Evolutionary conservation across 2,888 invertebrate genomes (phyloP), one percentile per base, ranked within the genome.

Genomic region (Clanis bilineata): DNA sequence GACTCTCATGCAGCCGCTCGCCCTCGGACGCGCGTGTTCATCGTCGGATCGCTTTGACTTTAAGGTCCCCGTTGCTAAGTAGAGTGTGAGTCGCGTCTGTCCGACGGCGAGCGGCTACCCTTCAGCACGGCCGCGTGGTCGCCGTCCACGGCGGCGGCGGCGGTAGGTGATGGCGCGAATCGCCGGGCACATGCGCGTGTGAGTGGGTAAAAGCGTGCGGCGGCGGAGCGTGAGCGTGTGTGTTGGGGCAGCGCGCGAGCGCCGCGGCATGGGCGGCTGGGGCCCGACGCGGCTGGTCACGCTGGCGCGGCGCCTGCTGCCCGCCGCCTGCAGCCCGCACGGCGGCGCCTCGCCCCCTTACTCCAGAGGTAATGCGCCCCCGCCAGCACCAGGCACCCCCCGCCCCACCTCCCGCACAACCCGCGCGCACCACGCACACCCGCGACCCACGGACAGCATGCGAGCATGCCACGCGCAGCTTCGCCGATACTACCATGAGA

Each of bases 261-360:
- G 51, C 78, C 77, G 79, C 68, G 69, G 67, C 75, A 28, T 76
- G 80, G 77, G 74, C 74, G 80, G 73, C 73, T 88, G 91, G 86
- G 80, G 83, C 74, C 84, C 86, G 82, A 85, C 87, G 86, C 84
- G 89, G 81, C 89, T 92, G 80, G 90, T 86, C 80, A 82, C 83
- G 71, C 84, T 92, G 83, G 92, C 92, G 84, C 88, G 92, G 69
- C 86, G 92, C 83, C 93, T 95, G 93, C 94, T 95, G 92, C 94
- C 95, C 87, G 93, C 94, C 92, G 94, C 94, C 91, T 95, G 95
- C 94, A 93, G 93, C 86, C 94, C 94, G 90, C 94, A 94, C 93
- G 94, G 83, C 69, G 94, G 94, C 92, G 94, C 94, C 72, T 94
- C 94, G 88, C 94, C 94, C 82, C 94, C 95, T 86, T 95, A 95